These are phyloP conservation scores for Xestoiulus laeticollis DNA, from an alignment of 2,888 invertebrate species.

Conservation along the genomic window DNA sequence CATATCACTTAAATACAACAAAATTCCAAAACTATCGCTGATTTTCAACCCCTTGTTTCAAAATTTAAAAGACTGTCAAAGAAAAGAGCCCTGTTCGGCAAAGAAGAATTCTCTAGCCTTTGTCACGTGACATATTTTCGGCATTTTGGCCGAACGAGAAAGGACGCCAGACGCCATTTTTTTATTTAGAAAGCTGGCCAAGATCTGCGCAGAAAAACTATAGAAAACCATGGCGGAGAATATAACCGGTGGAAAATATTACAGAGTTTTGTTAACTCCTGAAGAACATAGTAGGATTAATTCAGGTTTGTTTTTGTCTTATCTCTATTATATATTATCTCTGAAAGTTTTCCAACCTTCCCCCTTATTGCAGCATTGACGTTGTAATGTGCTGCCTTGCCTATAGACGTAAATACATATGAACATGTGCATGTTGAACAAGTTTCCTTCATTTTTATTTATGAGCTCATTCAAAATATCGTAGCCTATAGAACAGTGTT, in stretches of 20 bases:
- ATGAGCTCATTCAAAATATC: no score
- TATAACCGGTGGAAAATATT: neutral
- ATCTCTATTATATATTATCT: neutral
- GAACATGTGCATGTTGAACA: no score
- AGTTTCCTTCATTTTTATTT: no score
- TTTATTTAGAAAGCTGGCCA: neutral
- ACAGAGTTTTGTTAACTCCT: neutral
- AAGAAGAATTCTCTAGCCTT: neutral
- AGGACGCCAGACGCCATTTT: neutral
- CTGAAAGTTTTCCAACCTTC: neutral
- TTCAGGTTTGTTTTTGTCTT: neutral
- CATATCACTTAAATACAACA: no score
- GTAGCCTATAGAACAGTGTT: no score
- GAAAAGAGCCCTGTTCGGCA: neutral
- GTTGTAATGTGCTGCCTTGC: neutral
- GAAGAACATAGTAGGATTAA: neutral
- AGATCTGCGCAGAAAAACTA: conserved; percentile 34
- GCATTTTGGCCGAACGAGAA: neutral
- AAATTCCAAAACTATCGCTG: no score
- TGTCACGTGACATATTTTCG: neutral
- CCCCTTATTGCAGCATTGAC: neutral
- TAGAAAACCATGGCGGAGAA: conserved; percentile 35
- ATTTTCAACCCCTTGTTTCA: neutral
- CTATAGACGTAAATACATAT: no score
- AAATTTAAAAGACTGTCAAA: neutral